These are phyloP conservation scores for Hydroisotoma schaefferi DNA, from an alignment of 2,888 invertebrate species.

Conservation along the genomic window DNA sequence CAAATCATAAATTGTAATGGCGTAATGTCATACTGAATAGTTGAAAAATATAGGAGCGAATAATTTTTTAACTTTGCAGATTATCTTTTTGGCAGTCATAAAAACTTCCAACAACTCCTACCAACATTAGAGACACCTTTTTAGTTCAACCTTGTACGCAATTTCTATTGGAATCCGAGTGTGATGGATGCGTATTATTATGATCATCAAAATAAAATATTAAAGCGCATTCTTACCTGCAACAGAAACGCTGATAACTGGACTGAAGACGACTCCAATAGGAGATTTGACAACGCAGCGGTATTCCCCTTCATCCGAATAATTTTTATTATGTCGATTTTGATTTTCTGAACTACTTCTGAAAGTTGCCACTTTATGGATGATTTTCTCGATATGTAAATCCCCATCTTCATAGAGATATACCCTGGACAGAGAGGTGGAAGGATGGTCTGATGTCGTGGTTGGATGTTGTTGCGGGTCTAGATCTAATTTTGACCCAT, in stretches of 20 bases:
- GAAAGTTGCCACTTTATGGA: conserved; percentile 39
- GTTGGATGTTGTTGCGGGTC: conserved; percentile 18
- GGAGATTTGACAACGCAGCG: conserved; percentile 41
- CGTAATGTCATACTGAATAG: too few relatives aligned
- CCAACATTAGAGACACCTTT: too few relatives aligned
- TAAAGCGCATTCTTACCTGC: conserved; percentile 28
- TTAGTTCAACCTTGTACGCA: too few relatives aligned
- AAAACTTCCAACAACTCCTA: too few relatives aligned
- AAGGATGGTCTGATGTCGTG: conserved; percentile 20
- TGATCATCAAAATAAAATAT: too few relatives aligned
- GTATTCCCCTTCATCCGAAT: conserved; percentile 44
- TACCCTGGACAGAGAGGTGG: conserved; percentile 14
- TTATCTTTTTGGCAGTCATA: too few relatives aligned
- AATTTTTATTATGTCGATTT: conserved; percentile 37
- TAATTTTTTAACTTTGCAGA: too few relatives aligned
- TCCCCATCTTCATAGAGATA: conserved; percentile 34
- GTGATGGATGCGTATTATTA: too few relatives aligned
- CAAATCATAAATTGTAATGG: too few relatives aligned
- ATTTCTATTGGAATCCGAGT: too few relatives aligned
- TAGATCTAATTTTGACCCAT: conserved; percentile 40
- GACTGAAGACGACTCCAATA: conserved; percentile 41
- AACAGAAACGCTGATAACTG: conserved; percentile 37
- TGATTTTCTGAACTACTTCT: conserved; percentile 10
- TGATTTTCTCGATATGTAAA: conserved; percentile 45
- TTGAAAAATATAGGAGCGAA: too few relatives aligned